These are phyloP conservation scores for Sycophila sp. DNA, from an alignment of 1,140 invertebrate genomes.

Conservation along the genomic window DNA sequence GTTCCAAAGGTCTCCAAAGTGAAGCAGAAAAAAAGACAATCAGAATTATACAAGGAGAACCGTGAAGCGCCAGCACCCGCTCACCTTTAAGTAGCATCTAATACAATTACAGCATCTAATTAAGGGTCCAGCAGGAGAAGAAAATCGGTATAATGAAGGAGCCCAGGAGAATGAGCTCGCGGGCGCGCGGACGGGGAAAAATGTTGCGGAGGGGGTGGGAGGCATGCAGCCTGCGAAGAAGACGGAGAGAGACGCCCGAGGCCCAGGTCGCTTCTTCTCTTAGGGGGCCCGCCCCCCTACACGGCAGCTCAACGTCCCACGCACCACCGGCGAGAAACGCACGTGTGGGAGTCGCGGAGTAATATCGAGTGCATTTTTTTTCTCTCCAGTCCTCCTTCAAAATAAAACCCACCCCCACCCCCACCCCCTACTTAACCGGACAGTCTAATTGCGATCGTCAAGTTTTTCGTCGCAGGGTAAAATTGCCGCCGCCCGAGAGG, in stretches of 20 bases:
- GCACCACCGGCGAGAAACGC: background rate
- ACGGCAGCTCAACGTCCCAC: too few relatives aligned
- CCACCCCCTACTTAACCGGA: slow-evolving; percentile 7
- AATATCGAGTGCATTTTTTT: background rate
- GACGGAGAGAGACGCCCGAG: background rate
- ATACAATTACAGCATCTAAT: slow-evolving; percentile 8
- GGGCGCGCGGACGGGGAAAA: too few relatives aligned
- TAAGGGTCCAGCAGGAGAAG: background rate
- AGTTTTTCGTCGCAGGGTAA: slow-evolving; percentile 8
- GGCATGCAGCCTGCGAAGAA: too few relatives aligned
- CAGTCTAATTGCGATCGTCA: slow-evolving; percentile 17
- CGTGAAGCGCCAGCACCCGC: too few relatives aligned
- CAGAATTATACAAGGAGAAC: too few relatives aligned
- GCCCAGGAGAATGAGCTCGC: background rate
- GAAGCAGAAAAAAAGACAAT: too few relatives aligned
- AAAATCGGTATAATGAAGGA: slow-evolving; percentile 21
- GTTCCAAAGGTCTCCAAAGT: too few relatives aligned
- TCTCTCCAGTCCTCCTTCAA: background rate
- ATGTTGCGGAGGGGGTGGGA: too few relatives aligned
- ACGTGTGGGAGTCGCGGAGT: background rate
- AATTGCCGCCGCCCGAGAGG: too few relatives aligned
- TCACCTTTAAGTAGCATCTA: background rate
- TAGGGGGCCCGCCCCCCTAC: too few relatives aligned
- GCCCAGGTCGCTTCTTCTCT: background rate
- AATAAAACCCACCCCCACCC: too few relatives aligned